Evolutionary conservation across 1,140 invertebrate genomes (phyloP), one percentile per base, ranked within the genome.

Genomic region (Helicoverpa zea): DNA sequence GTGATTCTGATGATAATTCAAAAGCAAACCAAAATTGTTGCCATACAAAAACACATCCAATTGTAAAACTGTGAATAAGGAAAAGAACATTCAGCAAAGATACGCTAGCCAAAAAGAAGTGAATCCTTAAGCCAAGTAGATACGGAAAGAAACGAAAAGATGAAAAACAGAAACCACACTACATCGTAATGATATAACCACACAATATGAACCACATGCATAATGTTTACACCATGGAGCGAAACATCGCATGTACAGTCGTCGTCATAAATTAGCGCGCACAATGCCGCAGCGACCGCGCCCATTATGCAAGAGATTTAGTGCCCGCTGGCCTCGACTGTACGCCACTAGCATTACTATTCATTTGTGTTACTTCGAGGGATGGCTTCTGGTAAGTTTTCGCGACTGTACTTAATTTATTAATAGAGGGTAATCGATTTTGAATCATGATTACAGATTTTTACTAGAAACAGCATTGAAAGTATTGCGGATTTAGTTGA

Each of bases 261-360:
- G 59, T 13, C 43, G 29, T 14, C 75, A 66, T 77, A 77, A 77
- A 66, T 77, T 14, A 29, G 14, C 10, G n/a, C 3, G 52, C n/a
- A 75, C 35, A 75, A 63, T 18, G 56, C 11, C 35, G 58, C 74
- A 30, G 73, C 74, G 47, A 52, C 74, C 58, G 11, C 73, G 73
- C 59, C 49, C 49, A 54, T 77, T 77, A 61, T 77, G 47, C 49
- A 3, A 16, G 30, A 77, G 75, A 77, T 77, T 77, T 66, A 77
- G 18, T 77, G 49, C 63, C 18, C 49, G 49, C 75, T 77, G 75
- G 9, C 18, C 59, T 1, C 66, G 75, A 77, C 75, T 77, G 61
- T 72, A 72, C 75, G 64, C 64, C 64, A 68, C 64, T 68, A 68
- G 64, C 64, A 66, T 77, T 66, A 56, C 75, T 77, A 77, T 77